Percentiles rank a stretch among this genome's conserved stretches.
phyloP scores from a whole-genome alignment of 2,113 vertebrate genomes.

The Pycnonotus jocosus region DNA sequence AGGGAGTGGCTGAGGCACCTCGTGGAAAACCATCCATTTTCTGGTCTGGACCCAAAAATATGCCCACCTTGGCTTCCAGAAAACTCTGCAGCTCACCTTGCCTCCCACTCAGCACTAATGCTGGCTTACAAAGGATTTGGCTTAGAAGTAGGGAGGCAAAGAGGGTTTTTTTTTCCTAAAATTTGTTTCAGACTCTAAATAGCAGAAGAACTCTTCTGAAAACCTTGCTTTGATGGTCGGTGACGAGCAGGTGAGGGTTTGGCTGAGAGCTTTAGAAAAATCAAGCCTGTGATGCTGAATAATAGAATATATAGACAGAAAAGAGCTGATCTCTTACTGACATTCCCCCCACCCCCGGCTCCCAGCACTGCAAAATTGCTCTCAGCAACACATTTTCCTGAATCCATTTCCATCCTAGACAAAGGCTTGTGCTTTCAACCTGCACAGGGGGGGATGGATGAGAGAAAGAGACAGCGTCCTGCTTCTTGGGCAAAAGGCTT shows the following conservation, averaged over 20 bases:
- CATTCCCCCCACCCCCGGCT: not conserved
- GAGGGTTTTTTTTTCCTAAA: not conserved
- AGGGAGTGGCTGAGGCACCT: not conserved
- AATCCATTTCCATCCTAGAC: not conserved
- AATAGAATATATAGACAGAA: not conserved
- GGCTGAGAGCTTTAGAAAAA: slow-evolving; percentile 23
- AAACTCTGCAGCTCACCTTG: not conserved
- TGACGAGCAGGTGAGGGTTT: not conserved
- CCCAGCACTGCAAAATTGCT: not conserved
- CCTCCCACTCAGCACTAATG: not conserved
- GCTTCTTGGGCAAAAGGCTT: not conserved
- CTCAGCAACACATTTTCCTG: not conserved
- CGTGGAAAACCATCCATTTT: not conserved
- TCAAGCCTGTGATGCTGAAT: not conserved
- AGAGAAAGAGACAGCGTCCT: not conserved
- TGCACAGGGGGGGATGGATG: not conserved
- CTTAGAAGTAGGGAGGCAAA: not conserved
- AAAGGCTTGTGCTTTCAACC: not conserved
- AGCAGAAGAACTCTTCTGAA: not conserved
- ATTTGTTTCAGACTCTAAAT: not conserved
- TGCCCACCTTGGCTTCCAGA: not conserved
- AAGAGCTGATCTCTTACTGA: not conserved
- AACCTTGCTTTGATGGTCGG: not conserved
- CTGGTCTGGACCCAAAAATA: not conserved
- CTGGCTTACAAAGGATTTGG: not conserved